Evolutionary conservation across 2,888 invertebrate genomes (phyloP).

Genomic region (Lepas anatifera): DNA sequence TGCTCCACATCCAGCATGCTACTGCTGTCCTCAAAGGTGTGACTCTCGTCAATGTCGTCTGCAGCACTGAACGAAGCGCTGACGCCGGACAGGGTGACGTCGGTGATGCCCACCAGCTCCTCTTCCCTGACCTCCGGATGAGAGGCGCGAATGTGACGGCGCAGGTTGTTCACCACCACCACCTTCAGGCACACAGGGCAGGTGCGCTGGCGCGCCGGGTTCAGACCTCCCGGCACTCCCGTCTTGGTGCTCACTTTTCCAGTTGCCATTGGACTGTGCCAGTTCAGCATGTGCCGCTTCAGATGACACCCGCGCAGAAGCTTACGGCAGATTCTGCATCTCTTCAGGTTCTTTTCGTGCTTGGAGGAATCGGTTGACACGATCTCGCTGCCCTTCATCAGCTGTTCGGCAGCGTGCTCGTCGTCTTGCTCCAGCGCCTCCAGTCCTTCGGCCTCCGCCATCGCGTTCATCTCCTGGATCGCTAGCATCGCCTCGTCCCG

Average conservation of each 20-base stretch:
- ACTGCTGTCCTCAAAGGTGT: too few relatives aligned
- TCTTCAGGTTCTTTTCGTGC: constrained; percentile 12
- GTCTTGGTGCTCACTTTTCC: neutral
- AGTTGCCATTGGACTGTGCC: neutral
- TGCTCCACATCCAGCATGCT: too few relatives aligned
- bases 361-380: neutral
- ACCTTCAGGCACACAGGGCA: constrained; percentile 3
- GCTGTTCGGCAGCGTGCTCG: neutral
- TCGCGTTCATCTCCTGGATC: constrained; percentile 11
- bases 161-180: constrained; percentile 13
- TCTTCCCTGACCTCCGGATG: neutral
- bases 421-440: neutral
- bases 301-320: constrained; percentile 10
- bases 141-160: constrained; percentile 12
- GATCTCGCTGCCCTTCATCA: neutral
- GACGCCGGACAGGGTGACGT: neutral
- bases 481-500: constrained; percentile 1
- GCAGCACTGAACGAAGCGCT: neutral
- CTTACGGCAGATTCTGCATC: neutral
- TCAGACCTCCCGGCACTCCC: constrained; percentile 12
- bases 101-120: neutral
- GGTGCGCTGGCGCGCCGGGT: constrained; percentile 12
- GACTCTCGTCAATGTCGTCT: neutral
- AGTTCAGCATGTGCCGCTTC: constrained; percentile 2
- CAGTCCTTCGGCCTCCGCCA: constrained; percentile 13